A percentile compares a stretch with the other conserved stretches of the same genome.
Conservation (phyloP, 2,888 invertebrate genomes). For the Tetramorium bicarinatum region DNA sequence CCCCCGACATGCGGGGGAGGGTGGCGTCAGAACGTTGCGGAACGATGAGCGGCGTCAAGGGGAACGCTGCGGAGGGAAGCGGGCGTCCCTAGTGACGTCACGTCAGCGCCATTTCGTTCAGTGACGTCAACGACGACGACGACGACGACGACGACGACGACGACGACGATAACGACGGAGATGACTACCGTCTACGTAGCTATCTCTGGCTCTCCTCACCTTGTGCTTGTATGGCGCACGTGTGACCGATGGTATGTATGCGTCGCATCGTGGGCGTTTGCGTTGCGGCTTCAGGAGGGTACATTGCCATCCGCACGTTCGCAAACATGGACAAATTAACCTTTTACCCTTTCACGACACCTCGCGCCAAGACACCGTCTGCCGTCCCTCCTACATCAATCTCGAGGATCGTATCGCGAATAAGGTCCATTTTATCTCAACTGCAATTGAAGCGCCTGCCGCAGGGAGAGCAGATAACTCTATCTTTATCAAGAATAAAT, state of each 20-base stretch:
- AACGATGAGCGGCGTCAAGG: conserved; percentile 49
- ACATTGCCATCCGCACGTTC: not conserved
- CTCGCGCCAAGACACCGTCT: not conserved
- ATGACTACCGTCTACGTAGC: conserved; percentile 57
- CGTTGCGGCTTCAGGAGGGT: not conserved
- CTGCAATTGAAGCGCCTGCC: not conserved
- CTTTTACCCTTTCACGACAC: not conserved
- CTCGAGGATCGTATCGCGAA: not conserved
- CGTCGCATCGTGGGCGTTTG: conserved; percentile 38
- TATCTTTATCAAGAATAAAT: conserved; percentile 10
- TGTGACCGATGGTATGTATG: conserved; percentile 60
- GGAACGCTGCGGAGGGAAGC: conserved; percentile 58
- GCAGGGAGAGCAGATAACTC: not conserved
- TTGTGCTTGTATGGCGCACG: conserved; percentile 54
- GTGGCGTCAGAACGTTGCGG: conserved; percentile 61
- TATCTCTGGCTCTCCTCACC: conserved; percentile 55
- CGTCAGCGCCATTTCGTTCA: conserved; percentile 86
- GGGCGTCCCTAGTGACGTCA: conserved; percentile 85
- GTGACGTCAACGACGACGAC: conserved; percentile 86
- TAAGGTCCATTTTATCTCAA: not conserved
- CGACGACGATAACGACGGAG: conserved; percentile 69
- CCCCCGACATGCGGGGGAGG: conserved; percentile 65
- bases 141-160: conserved; percentile 71
- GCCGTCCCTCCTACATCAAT: not conserved
- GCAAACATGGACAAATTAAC: conserved; percentile 19